Conservation (phyloP, 2,888 invertebrate genomes). For the Rhabditophanes sp. region DNA sequence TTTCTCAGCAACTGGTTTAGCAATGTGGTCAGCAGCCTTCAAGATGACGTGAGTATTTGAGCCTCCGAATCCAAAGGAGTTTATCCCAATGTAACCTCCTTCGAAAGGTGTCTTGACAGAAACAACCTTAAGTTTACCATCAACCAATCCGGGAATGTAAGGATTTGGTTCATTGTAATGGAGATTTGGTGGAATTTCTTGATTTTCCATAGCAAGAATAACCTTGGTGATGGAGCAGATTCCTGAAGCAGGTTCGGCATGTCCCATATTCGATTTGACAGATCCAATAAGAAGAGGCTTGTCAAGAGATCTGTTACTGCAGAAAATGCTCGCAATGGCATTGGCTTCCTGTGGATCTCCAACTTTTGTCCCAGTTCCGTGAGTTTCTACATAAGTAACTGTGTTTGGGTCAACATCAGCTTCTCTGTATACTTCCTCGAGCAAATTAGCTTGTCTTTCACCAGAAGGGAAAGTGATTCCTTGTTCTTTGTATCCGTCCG, state of each 20-base stretch:
- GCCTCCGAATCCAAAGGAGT: slow-evolving; percentile 96
- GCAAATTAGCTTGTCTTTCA: slow-evolving; percentile 55
- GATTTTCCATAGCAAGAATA: slow-evolving; percentile 75
- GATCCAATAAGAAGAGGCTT: slow-evolving; percentile 75
- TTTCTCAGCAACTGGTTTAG: slow-evolving; percentile 16
- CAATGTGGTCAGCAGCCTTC: slow-evolving; percentile 50
- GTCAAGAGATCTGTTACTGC: slow-evolving; percentile 55
- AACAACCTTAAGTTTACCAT: slow-evolving; percentile 79
- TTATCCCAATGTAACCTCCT: slow-evolving; percentile 72
- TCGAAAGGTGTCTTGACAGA: slow-evolving; percentile 65
- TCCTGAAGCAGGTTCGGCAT: slow-evolving; percentile 65
- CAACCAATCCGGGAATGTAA: slow-evolving; percentile 72
- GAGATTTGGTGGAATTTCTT: slow-evolving; percentile 73
- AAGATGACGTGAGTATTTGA: slow-evolving; percentile 77
- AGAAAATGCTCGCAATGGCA: slow-evolving; percentile 77
- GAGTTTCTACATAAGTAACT: slow-evolving; percentile 82
- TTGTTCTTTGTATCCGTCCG: slow-evolving; percentile 58
- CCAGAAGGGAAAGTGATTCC: slow-evolving; percentile 51
- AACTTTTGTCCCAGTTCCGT: slow-evolving; percentile 92
- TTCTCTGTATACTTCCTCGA: slow-evolving; percentile 59
- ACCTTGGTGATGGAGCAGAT: slow-evolving; percentile 40
- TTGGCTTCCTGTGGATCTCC: slow-evolving; percentile 97
- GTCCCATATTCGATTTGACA: slow-evolving; percentile 96
- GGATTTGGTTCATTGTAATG: slow-evolving; percentile 72
- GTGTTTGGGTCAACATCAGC: slow-evolving; percentile 60